Evolutionary conservation across 2,113 vertebrate species (phyloP).

Genomic region (Elaphurus davidianus): DNA sequence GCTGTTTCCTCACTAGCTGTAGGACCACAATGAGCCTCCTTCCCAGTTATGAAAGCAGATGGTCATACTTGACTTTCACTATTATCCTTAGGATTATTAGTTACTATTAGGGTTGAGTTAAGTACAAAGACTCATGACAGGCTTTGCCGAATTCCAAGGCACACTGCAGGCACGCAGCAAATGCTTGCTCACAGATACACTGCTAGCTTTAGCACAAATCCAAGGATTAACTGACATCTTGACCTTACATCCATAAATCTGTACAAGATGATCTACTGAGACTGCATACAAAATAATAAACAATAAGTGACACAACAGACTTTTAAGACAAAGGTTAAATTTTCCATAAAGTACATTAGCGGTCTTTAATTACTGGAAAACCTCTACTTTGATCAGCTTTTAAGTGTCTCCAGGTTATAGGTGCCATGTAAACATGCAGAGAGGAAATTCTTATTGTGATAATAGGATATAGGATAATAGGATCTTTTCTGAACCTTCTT

Average conservation of each 20-base stretch:
- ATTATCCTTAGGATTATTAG: background rate
- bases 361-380: constrained; percentile 5
- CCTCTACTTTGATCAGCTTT: background rate
- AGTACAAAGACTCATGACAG: background rate
- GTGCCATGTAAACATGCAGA: background rate
- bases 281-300: background rate
- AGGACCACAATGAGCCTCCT: background rate
- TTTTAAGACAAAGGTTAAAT: background rate
- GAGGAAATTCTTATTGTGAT: background rate
- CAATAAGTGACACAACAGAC: background rate
- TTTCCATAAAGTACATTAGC: background rate
- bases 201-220: background rate
- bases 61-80: background rate
- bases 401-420: background rate
- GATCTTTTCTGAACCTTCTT: constrained; percentile 1
- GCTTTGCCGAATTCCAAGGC: background rate
- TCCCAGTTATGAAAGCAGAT: background rate
- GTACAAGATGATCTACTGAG: background rate
- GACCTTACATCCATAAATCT: background rate
- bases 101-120: background rate
- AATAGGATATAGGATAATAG: background rate
- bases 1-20: background rate
- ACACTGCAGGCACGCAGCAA: background rate
- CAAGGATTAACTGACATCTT: background rate
- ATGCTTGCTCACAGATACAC: background rate